Conservation (phyloP, 2,888 invertebrate genomes). For the Drosophila meridiana region DNA sequence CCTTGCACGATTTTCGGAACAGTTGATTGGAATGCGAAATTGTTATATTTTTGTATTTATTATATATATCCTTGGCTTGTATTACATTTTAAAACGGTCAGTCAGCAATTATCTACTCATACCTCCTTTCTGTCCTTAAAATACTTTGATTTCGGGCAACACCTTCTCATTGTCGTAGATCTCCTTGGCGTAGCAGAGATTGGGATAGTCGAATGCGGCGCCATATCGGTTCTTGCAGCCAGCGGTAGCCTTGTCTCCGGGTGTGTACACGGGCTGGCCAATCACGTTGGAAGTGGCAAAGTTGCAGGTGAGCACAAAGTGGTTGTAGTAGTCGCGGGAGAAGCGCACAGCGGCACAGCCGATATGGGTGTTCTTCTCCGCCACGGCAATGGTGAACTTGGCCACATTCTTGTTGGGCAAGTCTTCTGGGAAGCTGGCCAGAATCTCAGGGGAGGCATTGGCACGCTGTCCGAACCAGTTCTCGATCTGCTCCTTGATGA, state of each 20-base stretch:
- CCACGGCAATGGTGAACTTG: constrained; percentile 63
- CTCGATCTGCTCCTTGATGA: constrained; percentile 64
- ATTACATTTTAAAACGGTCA: constrained; percentile 22
- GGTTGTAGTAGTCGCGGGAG: constrained; percentile 47
- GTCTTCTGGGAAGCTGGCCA: constrained; percentile 57
- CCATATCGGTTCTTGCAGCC: constrained; percentile 65
- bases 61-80: constrained; percentile 12
- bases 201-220: constrained; percentile 59
- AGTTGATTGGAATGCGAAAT: neutral
- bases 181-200: constrained; percentile 44
- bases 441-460: constrained; percentile 55
- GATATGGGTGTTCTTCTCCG: constrained; percentile 61
- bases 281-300: constrained; percentile 60
- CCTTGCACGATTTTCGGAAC: neutral
- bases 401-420: constrained; percentile 57
- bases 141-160: constrained; percentile 23
- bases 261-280: constrained; percentile 58
- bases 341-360: constrained; percentile 65
- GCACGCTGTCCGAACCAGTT: constrained; percentile 58
- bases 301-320: constrained; percentile 66
- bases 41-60: neutral
- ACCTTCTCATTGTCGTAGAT: constrained; percentile 45
- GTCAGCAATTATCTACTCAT: neutral
- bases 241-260: constrained; percentile 56
- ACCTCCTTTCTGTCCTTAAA: constrained; percentile 8